Base-by-base conservation (phyloP, 1,140 invertebrate species). In the Maconellicoccus hirsutus region DNA sequence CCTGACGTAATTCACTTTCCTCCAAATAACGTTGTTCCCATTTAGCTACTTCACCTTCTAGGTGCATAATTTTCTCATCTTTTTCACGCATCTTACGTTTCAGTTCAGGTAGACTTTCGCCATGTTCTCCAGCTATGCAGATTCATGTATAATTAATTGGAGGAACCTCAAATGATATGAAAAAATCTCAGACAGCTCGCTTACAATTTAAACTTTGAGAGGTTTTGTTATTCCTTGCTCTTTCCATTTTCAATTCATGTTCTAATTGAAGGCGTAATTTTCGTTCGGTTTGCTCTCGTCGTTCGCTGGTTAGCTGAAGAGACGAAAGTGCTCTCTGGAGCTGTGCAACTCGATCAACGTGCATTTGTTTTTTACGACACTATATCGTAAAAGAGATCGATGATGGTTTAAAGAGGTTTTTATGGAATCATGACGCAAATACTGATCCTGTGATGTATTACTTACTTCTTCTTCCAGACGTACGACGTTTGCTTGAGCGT, bases 11-110 rank as follows among this genome's bases (percentile, higher is more conserved):
- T 33, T 91, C 89, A 74, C 86, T 90, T 79, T 94, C 91, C 79
- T 93, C 91, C 7, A 94, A 80, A 80, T 91, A 93, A 63, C 89
- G 84, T 80, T 93, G 91, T 79, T 94, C 91, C 89, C 91, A 92
- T 79, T 92, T 90, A 66, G 89, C 85, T 71, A 89, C 88, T 76
- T 93, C 90, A 2, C 89, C 88, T 78, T 93, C 90, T 26, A 92
- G 79, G 21, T 85, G 84, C 83, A 93, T 89, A 39, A 92, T 88
- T 75, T 88, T 87, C 78, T 92, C 89, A 78, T 92, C 89, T 71
- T 86, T 83, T 78, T 92, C 89, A 26, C 89, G 82, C 59, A 91
- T 75, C 76, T 84, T 79, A 72, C 86, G 79, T 75, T 88, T 87
- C 71, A 90, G 78, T 74, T 89, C 87, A 0, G 84, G 82, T 72